A percentile compares a stretch with the other conserved stretches of the same genome.
Evolutionary conservation across 2,797 vertebrate species (phyloP).

Genomic region (Myripristis jacobus): DNA sequence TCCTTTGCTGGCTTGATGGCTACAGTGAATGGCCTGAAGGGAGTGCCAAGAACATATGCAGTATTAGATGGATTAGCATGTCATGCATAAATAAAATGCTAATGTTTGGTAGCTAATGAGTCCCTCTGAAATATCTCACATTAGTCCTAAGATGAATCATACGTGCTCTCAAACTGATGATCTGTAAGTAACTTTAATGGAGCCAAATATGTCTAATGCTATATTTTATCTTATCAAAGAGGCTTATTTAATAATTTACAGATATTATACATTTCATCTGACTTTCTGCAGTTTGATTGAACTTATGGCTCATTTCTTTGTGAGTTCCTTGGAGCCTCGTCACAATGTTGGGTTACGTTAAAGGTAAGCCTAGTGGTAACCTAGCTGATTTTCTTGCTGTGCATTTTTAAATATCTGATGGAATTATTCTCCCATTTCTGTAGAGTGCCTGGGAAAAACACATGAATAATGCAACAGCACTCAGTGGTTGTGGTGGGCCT

Average conservation of each 20-base stretch:
- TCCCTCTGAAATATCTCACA: conserved; percentile 47
- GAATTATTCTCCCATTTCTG: conserved; percentile 72
- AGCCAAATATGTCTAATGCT: conserved; percentile 17
- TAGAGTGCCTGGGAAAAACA: conserved; percentile 61
- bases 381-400: conserved; percentile 54
- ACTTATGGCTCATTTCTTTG: conserved; percentile 9
- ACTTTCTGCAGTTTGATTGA: conserved; percentile 1
- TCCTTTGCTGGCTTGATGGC: conserved; percentile 34
- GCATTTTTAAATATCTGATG: conserved; percentile 72
- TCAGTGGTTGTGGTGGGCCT: conserved; percentile 64
- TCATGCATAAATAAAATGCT: conserved; percentile 56
- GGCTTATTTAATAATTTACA: conserved; percentile 26
- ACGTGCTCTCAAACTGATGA: conserved; percentile 29
- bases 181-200: conserved; percentile 32
- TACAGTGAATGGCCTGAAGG: conserved; percentile 31
- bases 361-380: conserved; percentile 44
- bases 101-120: conserved; percentile 53
- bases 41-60: conserved; percentile 42
- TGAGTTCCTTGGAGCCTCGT: neutral
- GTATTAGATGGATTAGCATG: conserved; percentile 51
- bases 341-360: conserved; percentile 30
- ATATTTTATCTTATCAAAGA: conserved; percentile 22
- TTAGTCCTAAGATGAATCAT: conserved; percentile 19
- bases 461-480: conserved; percentile 79
- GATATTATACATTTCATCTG: neutral